phyloP scores from a whole-genome alignment of 2,113 vertebrate species.

The Chionis minor region DNA sequence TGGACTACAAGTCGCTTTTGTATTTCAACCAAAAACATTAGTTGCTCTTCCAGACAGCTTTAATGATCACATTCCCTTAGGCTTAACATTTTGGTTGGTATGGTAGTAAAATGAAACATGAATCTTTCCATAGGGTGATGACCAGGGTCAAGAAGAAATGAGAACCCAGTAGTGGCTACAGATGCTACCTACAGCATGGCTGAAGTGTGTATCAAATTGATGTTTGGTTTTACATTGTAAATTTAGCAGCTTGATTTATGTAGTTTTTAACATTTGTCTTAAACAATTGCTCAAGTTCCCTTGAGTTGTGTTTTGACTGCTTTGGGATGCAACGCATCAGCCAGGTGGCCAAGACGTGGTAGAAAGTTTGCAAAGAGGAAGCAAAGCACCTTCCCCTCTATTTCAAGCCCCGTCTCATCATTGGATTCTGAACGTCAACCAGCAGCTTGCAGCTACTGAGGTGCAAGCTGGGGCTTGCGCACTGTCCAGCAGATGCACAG shows the following conservation, averaged over 20 bases:
- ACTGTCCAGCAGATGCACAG: neutral
- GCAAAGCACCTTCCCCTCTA: neutral
- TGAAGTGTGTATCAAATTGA: neutral
- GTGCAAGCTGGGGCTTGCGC: neutral
- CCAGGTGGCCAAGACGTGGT: neutral
- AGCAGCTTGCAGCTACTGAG: neutral
- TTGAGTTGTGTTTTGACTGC: neutral
- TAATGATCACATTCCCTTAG: neutral
- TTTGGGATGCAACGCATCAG: neutral
- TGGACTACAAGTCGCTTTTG: neutral
- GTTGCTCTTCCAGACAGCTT: neutral
- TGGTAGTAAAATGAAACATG: neutral
- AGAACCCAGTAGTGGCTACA: neutral
- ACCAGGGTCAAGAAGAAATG: neutral
- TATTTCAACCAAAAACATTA: neutral
- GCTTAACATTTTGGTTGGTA: neutral
- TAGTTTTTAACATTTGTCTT: neutral
- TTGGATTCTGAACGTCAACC: neutral
- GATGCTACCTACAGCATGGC: neutral
- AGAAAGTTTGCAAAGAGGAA: neutral
- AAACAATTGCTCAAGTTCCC: neutral
- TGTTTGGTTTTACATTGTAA: neutral
- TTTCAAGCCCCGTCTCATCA: neutral
- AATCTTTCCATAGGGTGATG: neutral
- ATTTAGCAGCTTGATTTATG: slow-evolving; percentile 6